These are phyloP conservation scores for Epinephelus fuscoguttatus DNA, from an alignment of 2,113 vertebrate genomes.

Conservation along the genomic window DNA sequence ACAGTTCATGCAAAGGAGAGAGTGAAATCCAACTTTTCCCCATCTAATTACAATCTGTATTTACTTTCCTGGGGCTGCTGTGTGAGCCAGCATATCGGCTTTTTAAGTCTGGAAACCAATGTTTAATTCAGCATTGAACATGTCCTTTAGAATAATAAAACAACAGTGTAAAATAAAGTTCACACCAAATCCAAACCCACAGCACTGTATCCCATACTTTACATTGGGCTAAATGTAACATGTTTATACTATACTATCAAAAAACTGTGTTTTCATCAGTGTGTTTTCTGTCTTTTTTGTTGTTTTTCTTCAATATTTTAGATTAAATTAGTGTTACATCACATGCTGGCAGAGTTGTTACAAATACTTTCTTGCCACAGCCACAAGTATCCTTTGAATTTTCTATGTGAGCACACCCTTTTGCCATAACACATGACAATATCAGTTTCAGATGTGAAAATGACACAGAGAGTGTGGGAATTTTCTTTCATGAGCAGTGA, in stretches of 20 bases:
- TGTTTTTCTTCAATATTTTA: background rate
- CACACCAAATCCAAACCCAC: conserved; percentile 23
- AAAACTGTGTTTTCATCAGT: background rate
- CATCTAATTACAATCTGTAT: conserved; percentile 74
- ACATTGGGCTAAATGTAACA: background rate
- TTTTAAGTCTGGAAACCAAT: conserved; percentile 60
- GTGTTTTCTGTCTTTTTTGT: background rate
- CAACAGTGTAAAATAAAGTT: conserved; percentile 61
- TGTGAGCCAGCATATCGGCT: conserved; percentile 53
- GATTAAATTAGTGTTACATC: background rate
- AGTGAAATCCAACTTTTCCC: conserved; percentile 69
- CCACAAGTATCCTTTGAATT: conserved; percentile 5
- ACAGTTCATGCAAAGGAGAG: conserved; percentile 78
- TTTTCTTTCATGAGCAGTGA: background rate
- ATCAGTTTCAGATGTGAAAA: background rate
- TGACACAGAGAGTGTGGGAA: background rate
- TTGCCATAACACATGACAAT: background rate
- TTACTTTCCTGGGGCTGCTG: conserved; percentile 72
- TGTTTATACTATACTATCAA: background rate
- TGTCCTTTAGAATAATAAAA: conserved; percentile 57
- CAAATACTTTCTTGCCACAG: background rate
- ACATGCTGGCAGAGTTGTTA: conserved; percentile 6
- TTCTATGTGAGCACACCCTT: background rate
- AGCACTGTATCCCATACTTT: background rate
- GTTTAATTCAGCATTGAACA: conserved; percentile 65